A percentile compares a stretch with the other conserved stretches of the same genome.
Conservation (phyloP, 2,888 invertebrate genomes). For the Lasioglossum zephyrum region DNA sequence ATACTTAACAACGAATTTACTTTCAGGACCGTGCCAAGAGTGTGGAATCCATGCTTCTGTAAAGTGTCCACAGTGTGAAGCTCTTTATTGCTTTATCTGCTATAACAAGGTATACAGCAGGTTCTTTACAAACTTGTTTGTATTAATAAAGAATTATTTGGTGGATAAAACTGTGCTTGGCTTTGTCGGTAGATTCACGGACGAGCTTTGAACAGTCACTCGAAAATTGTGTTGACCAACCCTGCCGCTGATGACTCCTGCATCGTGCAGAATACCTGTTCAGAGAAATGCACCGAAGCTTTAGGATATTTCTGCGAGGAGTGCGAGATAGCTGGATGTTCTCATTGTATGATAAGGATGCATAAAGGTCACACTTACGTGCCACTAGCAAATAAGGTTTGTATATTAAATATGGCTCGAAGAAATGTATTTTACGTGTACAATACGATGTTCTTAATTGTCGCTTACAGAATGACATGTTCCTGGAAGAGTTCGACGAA, state of each 20-base stretch:
- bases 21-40: conserved; percentile 75
- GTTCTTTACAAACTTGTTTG: neutral
- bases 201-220: conserved; percentile 79
- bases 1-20: neutral
- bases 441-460: conserved; percentile 51
- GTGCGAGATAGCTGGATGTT: conserved; percentile 83
- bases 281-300: conserved; percentile 58
- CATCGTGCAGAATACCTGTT: conserved; percentile 72
- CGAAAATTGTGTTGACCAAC: conserved; percentile 51
- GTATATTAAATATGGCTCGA: conserved; percentile 42
- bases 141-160: neutral
- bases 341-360: conserved; percentile 82
- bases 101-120: conserved; percentile 74
- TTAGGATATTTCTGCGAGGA: conserved; percentile 83
- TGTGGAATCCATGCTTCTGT: conserved; percentile 73
- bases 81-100: conserved; percentile 76
- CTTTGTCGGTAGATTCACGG: conserved; percentile 80
- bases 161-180: conserved; percentile 12
- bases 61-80: conserved; percentile 76
- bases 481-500: conserved; percentile 70
- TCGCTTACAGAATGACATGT: conserved; percentile 77
- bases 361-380: conserved; percentile 82
- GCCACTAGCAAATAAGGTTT: conserved; percentile 80
- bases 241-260: neutral
- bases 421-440: neutral